Evolutionary conservation across 2,797 vertebrate genomes (phyloP), one percentile per base, ranked within the genome.

Genomic region (Cossypha caffra): DNA sequence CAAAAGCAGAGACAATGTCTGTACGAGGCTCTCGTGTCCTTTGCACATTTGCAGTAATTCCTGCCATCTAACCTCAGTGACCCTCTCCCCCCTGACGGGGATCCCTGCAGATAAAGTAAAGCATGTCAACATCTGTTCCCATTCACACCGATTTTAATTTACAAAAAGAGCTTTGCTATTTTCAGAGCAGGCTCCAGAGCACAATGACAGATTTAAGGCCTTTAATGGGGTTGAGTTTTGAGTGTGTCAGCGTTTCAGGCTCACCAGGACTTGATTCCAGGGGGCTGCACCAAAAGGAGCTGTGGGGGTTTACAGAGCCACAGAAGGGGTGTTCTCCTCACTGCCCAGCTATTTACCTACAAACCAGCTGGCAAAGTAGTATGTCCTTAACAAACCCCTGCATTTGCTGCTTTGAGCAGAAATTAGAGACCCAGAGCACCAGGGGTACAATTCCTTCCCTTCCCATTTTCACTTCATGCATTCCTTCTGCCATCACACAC

Each of bases 131-230:
- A 97, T 97, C 97, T 98, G 98, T 98, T 97, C 97, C 96, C 97
- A 94, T 98, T 98, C 97, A 97, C 97, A 97, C 97, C 97, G 73
- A 98, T 97, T 98, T 98, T 98, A 97, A 98, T 98, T 98, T 97
- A 96, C 96, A 98, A 97, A 98, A 98, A 98, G 97, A 97, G 97
- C 97, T 97, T 97, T 97, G 98, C 98, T 98, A 98, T 98, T 98
- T 98, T 98, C 97, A 98, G 97, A 98, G 91, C 97, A 96, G 93
- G 96, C 98, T 98, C 98, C 96, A 94, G 93, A 94, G 96, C 96
- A 98, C 98, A 98, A 98, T 98, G 98, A 99, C 98, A 99, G 98
- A 99, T 99, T 99, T 99, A 99, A 98, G 97, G 97, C 97, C 98
- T 98, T 98, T 98, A 99, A 99, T 98, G 97, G 98, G 97, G 96